These are phyloP conservation scores for Drosophila carrolli DNA, from an alignment of 1,140 invertebrate species.

Conservation along the genomic window DNA sequence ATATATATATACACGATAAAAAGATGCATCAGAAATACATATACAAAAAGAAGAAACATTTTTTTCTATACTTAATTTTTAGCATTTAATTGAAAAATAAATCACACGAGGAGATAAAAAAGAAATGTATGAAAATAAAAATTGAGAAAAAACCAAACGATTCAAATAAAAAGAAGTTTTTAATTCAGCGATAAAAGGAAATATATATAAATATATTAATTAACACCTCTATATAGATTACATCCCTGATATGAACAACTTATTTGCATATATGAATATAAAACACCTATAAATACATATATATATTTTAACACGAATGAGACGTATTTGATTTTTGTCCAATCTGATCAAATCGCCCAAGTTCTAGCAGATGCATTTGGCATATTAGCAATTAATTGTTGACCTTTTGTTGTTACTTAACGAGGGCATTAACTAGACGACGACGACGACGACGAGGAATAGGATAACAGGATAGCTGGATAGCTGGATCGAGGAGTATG, in stretches of 20 bases:
- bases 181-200: constrained; percentile 29
- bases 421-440: constrained; percentile 5
- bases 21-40: constrained; percentile 28
- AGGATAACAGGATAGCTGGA: background rate
- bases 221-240: constrained; percentile 33
- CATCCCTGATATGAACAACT: constrained; percentile 12
- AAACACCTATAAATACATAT: constrained; percentile 11
- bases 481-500: constrained; percentile 30
- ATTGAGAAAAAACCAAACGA: constrained; percentile 24
- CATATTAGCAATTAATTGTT: constrained; percentile 54
- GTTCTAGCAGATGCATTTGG: constrained; percentile 28
- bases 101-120: constrained; percentile 8
- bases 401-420: constrained; percentile 48
- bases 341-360: constrained; percentile 21
- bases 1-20: constrained; percentile 4
- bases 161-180: constrained; percentile 37
- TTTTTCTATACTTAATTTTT: constrained; percentile 61
- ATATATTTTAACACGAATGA: constrained; percentile 30
- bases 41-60: constrained; percentile 26
- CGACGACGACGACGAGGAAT: background rate
- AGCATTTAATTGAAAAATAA: constrained; percentile 49
- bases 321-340: constrained; percentile 16
- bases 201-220: constrained; percentile 12
- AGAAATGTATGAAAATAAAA: constrained; percentile 48
- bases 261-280: constrained; percentile 13